Evolutionary conservation across 2,888 invertebrate species (phyloP).

Genomic region (Phortica magna): DNA sequence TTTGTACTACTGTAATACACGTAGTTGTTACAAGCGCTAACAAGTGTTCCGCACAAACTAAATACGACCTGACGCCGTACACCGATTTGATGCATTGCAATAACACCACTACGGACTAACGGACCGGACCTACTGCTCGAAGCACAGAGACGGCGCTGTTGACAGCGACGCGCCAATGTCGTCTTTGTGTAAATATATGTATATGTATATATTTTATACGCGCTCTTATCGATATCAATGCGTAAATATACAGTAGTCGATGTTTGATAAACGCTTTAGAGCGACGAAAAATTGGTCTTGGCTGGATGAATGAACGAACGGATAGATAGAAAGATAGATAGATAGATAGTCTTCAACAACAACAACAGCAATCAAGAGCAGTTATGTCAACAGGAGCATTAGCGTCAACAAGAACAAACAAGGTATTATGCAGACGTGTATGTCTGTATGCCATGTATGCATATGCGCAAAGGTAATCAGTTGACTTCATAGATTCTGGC

Average conservation of each 20-base stretch:
- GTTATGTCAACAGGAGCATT: neutral
- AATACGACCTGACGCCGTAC: constrained; percentile 39
- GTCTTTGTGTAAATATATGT: neutral
- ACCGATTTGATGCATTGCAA: neutral
- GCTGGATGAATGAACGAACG: neutral
- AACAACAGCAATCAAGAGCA: neutral
- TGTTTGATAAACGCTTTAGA: constrained; percentile 46
- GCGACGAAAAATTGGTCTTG: neutral
- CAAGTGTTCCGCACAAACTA: constrained; percentile 59
- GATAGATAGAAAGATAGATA: neutral
- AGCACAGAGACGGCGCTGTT: neutral
- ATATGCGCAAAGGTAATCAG: neutral
- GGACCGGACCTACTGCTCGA: neutral
- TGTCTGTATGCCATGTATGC: too few relatives aligned
- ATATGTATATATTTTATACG: constrained; percentile 63
- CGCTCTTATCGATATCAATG: constrained; percentile 70
- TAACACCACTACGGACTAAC: neutral
- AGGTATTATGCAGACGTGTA: too few relatives aligned
- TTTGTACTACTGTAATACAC: constrained; percentile 68
- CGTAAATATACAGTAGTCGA: constrained; percentile 74
- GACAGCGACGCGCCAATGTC: neutral
- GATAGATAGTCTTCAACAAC: neutral
- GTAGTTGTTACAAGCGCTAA: constrained; percentile 53
- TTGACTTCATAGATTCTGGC: neutral
- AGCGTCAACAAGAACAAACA: too few relatives aligned